phyloP scores from a whole-genome alignment of 2,888 invertebrate genomes.

The Pachliopta kotzebuea region DNA sequence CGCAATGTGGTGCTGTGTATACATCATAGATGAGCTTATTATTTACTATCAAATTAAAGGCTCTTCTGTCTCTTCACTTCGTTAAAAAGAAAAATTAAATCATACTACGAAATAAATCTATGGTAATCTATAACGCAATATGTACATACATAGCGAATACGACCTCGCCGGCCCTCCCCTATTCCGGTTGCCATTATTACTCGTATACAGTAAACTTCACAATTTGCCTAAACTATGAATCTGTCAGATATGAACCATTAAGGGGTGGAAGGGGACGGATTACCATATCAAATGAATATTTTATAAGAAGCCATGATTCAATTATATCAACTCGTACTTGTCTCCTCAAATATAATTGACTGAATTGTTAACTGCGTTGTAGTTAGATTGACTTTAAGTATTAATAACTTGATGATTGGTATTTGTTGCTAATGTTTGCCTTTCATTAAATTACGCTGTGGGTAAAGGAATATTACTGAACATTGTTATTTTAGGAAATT shows the following conservation, averaged over 20 bases:
- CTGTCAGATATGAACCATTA: constrained; percentile 50
- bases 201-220: constrained; percentile 53
- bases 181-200: constrained; percentile 31
- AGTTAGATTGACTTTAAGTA: neutral
- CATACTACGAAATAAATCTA: too few species aligned
- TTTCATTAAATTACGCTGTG: too few species aligned
- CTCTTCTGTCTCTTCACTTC: too few species aligned
- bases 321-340: constrained; percentile 47
- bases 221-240: constrained; percentile 64
- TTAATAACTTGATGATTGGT: neutral
- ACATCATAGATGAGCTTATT: too few species aligned
- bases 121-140: too few species aligned
- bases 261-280: constrained; percentile 52
- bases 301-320: constrained; percentile 71
- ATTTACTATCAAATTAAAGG: too few species aligned
- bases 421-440: too few species aligned
- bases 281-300: constrained; percentile 78
- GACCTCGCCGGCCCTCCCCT: constrained; percentile 1
- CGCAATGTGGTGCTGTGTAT: too few species aligned
- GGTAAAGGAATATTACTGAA: too few species aligned
- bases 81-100: too few species aligned
- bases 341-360: neutral
- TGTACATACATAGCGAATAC: neutral
- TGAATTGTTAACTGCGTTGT: neutral
- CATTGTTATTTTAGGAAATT: too few species aligned